Conservation (phyloP, 2,888 invertebrate genomes). For the Patella depressa region DNA sequence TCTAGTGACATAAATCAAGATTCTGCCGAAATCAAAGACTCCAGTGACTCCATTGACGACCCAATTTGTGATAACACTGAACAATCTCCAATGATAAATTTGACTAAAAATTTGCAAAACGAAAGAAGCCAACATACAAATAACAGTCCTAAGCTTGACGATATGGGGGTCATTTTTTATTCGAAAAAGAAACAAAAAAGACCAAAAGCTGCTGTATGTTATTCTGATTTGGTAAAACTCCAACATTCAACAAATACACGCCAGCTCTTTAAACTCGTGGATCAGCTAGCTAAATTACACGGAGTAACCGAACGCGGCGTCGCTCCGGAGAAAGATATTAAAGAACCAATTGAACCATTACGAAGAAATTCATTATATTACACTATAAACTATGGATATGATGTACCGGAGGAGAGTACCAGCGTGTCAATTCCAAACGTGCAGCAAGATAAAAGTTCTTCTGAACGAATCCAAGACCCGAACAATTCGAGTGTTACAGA, state of each 20-base stretch:
- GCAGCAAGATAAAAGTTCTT: too few species aligned
- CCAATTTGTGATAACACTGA: not conserved
- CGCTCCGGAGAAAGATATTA: not conserved
- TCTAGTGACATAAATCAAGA: not conserved
- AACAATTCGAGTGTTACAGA: not conserved
- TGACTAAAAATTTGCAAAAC: not conserved
- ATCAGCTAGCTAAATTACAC: not conserved
- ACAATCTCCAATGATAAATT: not conserved
- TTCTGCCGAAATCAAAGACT: not conserved
- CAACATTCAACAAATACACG: not conserved
- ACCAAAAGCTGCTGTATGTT: not conserved
- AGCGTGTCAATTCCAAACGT: not conserved
- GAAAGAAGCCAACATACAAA: not conserved
- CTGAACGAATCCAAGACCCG: not conserved
- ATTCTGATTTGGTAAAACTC: not conserved
- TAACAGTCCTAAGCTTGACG: not conserved
- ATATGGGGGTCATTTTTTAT: not conserved
- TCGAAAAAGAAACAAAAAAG: not conserved
- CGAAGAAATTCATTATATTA: not conserved
- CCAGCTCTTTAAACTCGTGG: not conserved
- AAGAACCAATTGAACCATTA: not conserved
- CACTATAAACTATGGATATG: conserved; percentile 1
- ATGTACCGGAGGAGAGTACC: not conserved
- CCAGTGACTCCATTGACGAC: not conserved
- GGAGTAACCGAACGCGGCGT: not conserved